Base-by-base conservation (phyloP, 2,888 invertebrate genomes). In the Anorthoa munda region DNA sequence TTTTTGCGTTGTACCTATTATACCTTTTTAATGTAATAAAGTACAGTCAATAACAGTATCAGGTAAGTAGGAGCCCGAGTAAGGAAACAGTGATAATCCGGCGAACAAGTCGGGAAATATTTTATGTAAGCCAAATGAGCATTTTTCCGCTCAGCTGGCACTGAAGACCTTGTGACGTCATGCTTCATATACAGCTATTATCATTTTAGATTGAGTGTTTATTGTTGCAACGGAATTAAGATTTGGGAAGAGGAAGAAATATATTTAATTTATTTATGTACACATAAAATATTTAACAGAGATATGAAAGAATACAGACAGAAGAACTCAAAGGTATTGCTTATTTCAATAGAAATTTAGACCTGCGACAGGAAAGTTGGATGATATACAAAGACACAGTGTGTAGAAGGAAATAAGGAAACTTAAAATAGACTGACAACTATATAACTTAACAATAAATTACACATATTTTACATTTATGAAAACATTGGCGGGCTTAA, bases 81-180 rank as follows among this genome's bases (percentile, higher is more conserved):
- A 75, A 71, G 77, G 85, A 81, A 86, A 83, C 84, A 81, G 84
- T 85, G 87, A 76, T 89, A 89, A 90, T 87, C 86, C 86, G 71
- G 82, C 87, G 85, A 75, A 77, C 73, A 67, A 77, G 78, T 82
- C 77, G 78, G 83, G 83, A 88, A 89, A 89, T 88, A 90, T 88
- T 91, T 90, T 88, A 87, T 89, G 90, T 92, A 92, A 93, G 92
- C 91, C 85, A 93, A 92, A 93, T 92, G 90, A 93, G 85, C 89
- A 89, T 91, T 92, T 92, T 91, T 91, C 91, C 91, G 90, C 89
- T 85, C 81, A 85, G 87, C 82, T 88, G 88, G 76, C 79, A 81
- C 72, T 77, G 82, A 86, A 85, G 81, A 84, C 82, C 82, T 88
- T 81, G 81, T 84, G 83, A 78, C 66, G 64, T 68, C 66, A 55